phyloP scores from a whole-genome alignment of 1,140 invertebrate genomes.

The Polypedilum vanderplanki region DNA sequence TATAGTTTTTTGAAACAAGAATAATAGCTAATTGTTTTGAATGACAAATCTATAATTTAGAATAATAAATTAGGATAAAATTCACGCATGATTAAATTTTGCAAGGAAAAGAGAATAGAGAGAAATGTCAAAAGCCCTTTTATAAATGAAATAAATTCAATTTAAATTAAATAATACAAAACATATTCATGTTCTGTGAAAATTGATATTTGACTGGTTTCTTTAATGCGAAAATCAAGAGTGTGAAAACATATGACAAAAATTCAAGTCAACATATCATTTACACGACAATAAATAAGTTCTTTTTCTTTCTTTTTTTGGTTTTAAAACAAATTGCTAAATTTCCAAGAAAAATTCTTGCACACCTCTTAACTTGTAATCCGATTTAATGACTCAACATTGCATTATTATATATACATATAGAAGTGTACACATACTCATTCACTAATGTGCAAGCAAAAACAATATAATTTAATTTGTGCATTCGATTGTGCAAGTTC shows the following conservation, averaged over 20 bases:
- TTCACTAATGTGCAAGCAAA: neutral
- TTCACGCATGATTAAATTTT: neutral
- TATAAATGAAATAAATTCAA: neutral
- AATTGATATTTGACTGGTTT: neutral
- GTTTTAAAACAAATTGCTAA: constrained; percentile 7
- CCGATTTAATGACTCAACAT: constrained; percentile 17
- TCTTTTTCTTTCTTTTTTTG: neutral
- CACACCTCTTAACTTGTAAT: constrained; percentile 12
- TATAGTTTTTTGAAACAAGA: no score
- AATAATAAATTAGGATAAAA: neutral
- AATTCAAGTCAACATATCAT: neutral
- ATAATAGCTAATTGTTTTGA: no score
- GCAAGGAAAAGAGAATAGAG: neutral
- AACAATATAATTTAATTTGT: constrained; percentile 8
- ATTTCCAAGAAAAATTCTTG: constrained; percentile 18
- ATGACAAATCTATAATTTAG: no score
- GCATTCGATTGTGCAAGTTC: constrained; percentile 11
- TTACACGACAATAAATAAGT: neutral
- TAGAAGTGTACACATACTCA: neutral
- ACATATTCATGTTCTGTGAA: neutral
- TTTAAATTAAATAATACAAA: neutral
- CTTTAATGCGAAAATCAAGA: neutral
- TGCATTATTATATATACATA: neutral
- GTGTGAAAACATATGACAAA: neutral
- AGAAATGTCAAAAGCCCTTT: neutral